Base-by-base conservation (phyloP, 2,113 vertebrate genomes). In the Boulengerochromis microlepis region DNA sequence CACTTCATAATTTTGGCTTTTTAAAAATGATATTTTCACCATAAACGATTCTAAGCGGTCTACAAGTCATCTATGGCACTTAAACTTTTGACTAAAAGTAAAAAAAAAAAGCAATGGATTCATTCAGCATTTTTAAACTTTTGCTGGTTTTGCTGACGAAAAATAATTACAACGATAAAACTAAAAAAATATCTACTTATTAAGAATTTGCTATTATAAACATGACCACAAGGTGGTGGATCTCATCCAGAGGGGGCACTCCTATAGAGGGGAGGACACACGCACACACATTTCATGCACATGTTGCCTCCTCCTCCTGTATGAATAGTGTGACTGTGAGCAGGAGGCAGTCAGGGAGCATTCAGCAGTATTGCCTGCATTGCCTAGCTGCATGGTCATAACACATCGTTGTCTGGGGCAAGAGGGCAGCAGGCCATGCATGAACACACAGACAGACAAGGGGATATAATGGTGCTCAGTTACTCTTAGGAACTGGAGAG, bases 381-480 rank as follows among this genome's bases (percentile, higher is more conserved):
- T 86, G 76, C 83, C 84, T 57, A 4, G 80, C 81, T 92, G 76
- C 74, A 52, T 80, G 42, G 47, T 93, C 66, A 86, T 86, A 93
- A 64, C 91, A 89, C 83, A 89, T 83, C 33, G 61, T 82, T 86
- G 91, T 94, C 69, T 61, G 69, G 82, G 74, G 80, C 64, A 76
- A 80, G 85, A 87, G 80, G 85, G 86, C 89, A 87, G 80, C 87
- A 83, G 90, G 87, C 90, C 90, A 95, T 93, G 93, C 89, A 89
- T 87, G 81, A 89, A 92, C 84, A 89, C 90, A 89, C 84, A 91
- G 64, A 64, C 81, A 76, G 87, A 52, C 82, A 35, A 53, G 81
- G 19, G 89, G 85, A 93, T 82, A 93, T 89, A 84, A 93, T 93
- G 92, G 85, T 94, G 87, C 78, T 81, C 84, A 83, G 85, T 74